A percentile compares a stretch with the other conserved stretches of the same genome.
Evolutionary conservation across 2,113 vertebrate species (phyloP).

Genomic region (Syrrhaptes paradoxus): DNA sequence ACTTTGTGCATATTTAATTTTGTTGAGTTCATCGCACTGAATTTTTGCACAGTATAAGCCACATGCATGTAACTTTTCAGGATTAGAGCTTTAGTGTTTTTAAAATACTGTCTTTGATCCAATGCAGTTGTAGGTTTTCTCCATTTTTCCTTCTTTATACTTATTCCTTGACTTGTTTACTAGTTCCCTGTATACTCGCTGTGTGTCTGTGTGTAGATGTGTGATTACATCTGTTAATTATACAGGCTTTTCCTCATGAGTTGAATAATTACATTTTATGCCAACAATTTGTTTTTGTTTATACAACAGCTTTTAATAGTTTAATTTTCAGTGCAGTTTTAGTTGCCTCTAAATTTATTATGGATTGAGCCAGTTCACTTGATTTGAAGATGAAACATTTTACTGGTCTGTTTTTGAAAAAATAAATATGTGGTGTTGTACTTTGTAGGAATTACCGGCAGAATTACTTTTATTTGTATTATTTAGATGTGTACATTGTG

Average conservation of each 20-base stretch:
- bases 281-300: constrained; percentile 43
- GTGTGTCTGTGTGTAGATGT: constrained; percentile 46
- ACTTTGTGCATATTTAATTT: not conserved
- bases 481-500: not conserved
- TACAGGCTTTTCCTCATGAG: constrained; percentile 40
- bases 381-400: constrained; percentile 4
- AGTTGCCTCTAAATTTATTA: constrained; percentile 52
- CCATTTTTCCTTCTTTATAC: not conserved
- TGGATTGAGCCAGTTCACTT: constrained; percentile 49
- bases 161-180: not conserved
- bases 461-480: not conserved
- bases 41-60: not conserved
- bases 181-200: not conserved
- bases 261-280: constrained; percentile 35
- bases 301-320: constrained; percentile 50
- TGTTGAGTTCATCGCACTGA: not conserved
- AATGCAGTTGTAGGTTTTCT: not conserved
- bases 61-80: not conserved
- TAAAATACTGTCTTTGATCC: not conserved
- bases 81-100: not conserved
- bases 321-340: constrained; percentile 46
- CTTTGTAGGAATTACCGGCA: not conserved
- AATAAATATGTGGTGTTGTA: not conserved
- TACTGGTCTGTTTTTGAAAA: not conserved
- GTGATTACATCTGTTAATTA: constrained; percentile 48